phyloP scores from a whole-genome alignment of 2,797 vertebrate species.

The Rhyacichthys aspro region DNA sequence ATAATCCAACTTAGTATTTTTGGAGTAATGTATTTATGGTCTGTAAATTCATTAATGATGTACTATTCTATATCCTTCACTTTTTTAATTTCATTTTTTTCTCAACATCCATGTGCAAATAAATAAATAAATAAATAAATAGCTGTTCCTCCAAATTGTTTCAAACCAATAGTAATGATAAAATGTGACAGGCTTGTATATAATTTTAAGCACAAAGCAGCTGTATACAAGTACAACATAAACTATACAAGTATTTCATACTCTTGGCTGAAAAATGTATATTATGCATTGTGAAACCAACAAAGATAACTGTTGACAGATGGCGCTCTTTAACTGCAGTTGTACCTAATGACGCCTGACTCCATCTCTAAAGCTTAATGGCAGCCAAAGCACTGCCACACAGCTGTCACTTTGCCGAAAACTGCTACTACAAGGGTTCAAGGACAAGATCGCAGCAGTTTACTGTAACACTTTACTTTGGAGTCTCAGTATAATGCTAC shows the following conservation, averaged over 20 bases:
- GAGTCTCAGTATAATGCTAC: slow-evolving; percentile 39
- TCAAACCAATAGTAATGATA: too few relatives aligned
- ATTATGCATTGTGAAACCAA: neutral
- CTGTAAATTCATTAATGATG: too few relatives aligned
- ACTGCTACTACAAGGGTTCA: slow-evolving; percentile 32
- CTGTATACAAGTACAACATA: neutral
- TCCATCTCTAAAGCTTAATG: slow-evolving; percentile 35
- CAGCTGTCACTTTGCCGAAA: slow-evolving; percentile 56
- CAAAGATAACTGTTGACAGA: slow-evolving; percentile 32
- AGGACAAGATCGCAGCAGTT: slow-evolving; percentile 27
- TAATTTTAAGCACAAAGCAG: neutral
- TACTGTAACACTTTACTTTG: neutral
- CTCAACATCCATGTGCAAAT: too few relatives aligned
- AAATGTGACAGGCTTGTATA: too few relatives aligned
- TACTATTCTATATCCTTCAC: too few relatives aligned
- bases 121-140: too few relatives aligned
- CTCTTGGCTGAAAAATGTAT: neutral
- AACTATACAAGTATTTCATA: neutral
- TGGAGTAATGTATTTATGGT: too few relatives aligned
- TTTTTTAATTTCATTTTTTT: too few relatives aligned
- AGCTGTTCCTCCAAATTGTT: too few relatives aligned
- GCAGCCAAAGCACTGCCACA: slow-evolving; percentile 40
- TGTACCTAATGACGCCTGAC: slow-evolving; percentile 54
- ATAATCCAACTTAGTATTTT: too few relatives aligned
- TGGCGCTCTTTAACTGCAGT: slow-evolving; percentile 34